Conservation (phyloP, 2,113 vertebrate species). For the Podiceps cristatus region DNA sequence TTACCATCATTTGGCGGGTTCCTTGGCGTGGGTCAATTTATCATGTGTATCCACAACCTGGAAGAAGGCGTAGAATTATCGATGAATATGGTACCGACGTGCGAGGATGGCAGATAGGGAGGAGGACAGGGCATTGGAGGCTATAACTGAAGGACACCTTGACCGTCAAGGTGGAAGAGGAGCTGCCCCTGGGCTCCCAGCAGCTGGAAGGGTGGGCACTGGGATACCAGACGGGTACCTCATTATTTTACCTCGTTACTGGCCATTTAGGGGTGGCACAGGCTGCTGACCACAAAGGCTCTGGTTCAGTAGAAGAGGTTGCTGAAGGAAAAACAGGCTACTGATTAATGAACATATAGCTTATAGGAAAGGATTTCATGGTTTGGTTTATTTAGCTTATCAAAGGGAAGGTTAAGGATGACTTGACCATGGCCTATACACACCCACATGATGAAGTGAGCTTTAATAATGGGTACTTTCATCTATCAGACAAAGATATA, state of each 20-base stretch:
- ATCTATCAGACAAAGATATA: slow-evolving; percentile 52
- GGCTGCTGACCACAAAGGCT: neutral
- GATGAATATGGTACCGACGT: rapidly evolving
- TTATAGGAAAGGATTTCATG: neutral
- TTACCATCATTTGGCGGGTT: neutral
- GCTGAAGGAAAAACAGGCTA: neutral
- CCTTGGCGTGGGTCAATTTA: rapidly evolving
- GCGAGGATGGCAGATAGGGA: rapidly evolving
- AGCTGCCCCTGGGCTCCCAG: neutral
- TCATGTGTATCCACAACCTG: neutral
- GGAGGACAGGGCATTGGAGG: neutral
- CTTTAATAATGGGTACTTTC: slow-evolving; percentile 48
- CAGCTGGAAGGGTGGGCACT: neutral
- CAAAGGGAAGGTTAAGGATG: slow-evolving; percentile 55
- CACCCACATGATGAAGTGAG: slow-evolving; percentile 45
- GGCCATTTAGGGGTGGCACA: neutral
- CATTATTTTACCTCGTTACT: rapidly evolving
- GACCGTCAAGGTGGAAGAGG: neutral
- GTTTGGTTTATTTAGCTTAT: slow-evolving; percentile 54
- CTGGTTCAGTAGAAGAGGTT: neutral
- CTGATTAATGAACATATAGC: slow-evolving; percentile 4
- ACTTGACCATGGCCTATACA: slow-evolving; percentile 42
- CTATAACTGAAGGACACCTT: neutral
- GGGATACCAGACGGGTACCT: neutral
- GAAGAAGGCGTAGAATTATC: neutral